These are phyloP conservation scores for Cephalopachus bancanus DNA, from an alignment of 2,797 vertebrate species.

Conservation along the genomic window DNA sequence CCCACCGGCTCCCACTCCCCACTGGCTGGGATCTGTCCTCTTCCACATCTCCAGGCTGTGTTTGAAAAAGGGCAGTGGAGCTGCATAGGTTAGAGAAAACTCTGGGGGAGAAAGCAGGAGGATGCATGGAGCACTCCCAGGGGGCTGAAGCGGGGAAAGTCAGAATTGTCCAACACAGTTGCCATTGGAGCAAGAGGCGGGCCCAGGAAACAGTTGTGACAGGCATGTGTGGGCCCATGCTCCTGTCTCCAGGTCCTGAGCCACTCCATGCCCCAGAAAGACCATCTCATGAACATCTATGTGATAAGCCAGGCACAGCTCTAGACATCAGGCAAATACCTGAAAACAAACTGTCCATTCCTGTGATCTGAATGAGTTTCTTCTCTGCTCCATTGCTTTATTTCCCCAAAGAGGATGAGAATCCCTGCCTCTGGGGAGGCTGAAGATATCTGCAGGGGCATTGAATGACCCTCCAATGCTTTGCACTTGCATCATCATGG, in stretches of 20 bases:
- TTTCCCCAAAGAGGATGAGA: neutral
- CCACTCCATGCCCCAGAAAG: neutral
- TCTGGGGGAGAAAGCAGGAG: neutral
- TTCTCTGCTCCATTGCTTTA: slow-evolving; percentile 17
- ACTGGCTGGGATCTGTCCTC: neutral
- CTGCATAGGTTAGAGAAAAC: neutral
- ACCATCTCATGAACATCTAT: neutral
- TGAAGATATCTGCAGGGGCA: neutral
- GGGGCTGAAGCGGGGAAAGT: neutral
- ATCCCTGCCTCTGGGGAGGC: neutral
- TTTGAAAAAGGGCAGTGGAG: neutral
- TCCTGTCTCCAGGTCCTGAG: no score
- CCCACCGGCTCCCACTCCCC: neutral
- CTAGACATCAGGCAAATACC: neutral
- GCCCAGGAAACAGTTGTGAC: neutral
- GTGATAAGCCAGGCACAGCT: neutral
- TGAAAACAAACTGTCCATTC: neutral
- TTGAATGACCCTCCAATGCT: neutral
- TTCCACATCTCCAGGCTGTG: neutral
- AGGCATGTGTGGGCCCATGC: neutral
- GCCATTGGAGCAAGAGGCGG: neutral
- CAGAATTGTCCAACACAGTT: neutral
- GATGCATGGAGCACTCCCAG: neutral
- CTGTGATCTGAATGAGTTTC: neutral
- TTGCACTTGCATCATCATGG: neutral